phyloP scores from a whole-genome alignment of 2,113 vertebrate species.

The Neolamprologus brichardi region DNA sequence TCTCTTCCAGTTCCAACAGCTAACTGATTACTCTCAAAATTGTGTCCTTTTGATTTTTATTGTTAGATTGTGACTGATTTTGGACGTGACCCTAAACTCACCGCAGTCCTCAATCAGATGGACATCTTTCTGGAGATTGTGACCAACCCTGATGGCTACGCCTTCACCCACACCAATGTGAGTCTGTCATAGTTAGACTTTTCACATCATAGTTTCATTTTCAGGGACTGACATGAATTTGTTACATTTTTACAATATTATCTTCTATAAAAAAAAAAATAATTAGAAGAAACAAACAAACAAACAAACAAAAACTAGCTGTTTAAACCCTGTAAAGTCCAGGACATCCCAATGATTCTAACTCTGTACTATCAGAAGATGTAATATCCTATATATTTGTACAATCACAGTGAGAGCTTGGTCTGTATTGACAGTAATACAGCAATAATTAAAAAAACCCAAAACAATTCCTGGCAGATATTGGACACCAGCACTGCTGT shows the following conservation, averaged over 20 bases:
- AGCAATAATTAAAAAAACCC: rapidly evolving
- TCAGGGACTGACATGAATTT: not conserved
- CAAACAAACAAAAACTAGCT: not conserved
- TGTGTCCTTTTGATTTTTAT: not conserved
- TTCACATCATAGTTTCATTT: not conserved
- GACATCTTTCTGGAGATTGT: slow-evolving; percentile 86
- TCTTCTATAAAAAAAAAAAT: not conserved
- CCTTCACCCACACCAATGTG: slow-evolving; percentile 78
- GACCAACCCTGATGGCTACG: slow-evolving; percentile 86
- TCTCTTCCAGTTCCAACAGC: not conserved
- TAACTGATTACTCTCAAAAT: not conserved
- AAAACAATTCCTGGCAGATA: not conserved
- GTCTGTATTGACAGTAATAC: not conserved
- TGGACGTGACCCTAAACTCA: slow-evolving; percentile 67
- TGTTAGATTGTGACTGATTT: slow-evolving; percentile 75
- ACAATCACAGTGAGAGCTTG: not conserved
- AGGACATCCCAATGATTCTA: not conserved
- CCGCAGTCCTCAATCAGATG: slow-evolving; percentile 73
- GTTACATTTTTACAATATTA: not conserved
- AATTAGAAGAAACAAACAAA: not conserved
- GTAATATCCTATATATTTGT: not conserved
- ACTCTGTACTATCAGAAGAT: not conserved
- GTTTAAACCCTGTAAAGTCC: not conserved
- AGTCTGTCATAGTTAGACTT: slow-evolving; percentile 28
- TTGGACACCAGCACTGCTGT: not conserved